These are phyloP conservation scores for Clinocottus analis DNA, from an alignment of 2,113 vertebrate genomes.

Conservation along the genomic window DNA sequence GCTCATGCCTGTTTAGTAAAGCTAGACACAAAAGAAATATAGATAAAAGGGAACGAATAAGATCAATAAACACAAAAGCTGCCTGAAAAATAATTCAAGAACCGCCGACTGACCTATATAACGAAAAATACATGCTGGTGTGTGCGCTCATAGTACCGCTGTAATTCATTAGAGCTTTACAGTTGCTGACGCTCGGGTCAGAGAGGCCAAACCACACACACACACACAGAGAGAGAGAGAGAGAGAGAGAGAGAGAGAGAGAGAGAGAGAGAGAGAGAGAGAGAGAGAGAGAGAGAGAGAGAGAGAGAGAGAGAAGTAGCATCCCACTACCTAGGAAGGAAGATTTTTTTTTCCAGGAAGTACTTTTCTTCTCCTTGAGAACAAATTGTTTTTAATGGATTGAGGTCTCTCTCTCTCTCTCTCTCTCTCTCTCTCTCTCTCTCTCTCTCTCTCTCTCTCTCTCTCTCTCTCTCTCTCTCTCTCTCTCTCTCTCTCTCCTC, in stretches of 20 bases:
- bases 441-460: conserved; percentile 20
- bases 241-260: too few species aligned
- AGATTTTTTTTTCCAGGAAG: conserved; percentile 53
- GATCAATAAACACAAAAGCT: background rate
- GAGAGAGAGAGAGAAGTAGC: too few species aligned
- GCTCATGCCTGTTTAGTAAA: background rate
- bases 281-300: too few species aligned
- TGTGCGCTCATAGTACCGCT: background rate
- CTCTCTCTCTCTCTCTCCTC: conserved; percentile 24
- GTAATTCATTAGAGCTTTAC: background rate
- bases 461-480: conserved; percentile 23
- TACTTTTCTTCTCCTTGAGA: conserved; percentile 51
- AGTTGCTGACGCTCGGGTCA: conserved; percentile 2
- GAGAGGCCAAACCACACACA: conserved; percentile 20
- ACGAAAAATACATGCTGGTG: background rate
- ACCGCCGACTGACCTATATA: background rate
- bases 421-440: conserved; percentile 23
- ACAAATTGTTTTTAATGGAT: conserved; percentile 58
- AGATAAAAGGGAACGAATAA: background rate
- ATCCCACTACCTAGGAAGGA: too few species aligned
- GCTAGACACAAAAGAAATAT: background rate
- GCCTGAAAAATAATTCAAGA: background rate
- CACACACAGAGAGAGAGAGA: too few species aligned
- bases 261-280: too few species aligned
- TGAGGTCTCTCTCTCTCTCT: conserved; percentile 12